phyloP scores from a whole-genome alignment of 1,140 invertebrate genomes.

The Brachionus koreanus region DNA sequence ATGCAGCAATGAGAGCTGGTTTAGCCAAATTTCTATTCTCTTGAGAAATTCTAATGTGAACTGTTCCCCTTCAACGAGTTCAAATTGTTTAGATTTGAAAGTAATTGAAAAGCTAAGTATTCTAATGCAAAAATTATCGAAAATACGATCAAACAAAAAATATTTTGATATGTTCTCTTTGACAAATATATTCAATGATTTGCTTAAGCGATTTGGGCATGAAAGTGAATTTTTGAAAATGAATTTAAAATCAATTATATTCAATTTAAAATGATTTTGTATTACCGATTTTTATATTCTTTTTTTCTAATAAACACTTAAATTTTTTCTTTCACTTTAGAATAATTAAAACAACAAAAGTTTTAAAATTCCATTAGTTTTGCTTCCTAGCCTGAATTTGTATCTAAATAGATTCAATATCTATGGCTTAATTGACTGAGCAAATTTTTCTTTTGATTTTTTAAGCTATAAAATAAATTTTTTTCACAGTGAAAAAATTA shows the following conservation, averaged over 20 bases:
- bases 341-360: too few relatives aligned
- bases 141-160: constrained; percentile 54
- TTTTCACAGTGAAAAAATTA: too few relatives aligned
- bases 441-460: too few relatives aligned
- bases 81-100: constrained; percentile 48
- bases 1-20: constrained; percentile 56
- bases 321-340: too few relatives aligned
- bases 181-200: constrained; percentile 53
- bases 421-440: too few relatives aligned
- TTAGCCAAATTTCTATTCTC: constrained; percentile 54
- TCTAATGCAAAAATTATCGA: constrained; percentile 57
- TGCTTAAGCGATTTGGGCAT: constrained; percentile 50
- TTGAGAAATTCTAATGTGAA: constrained; percentile 49
- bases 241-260: constrained; percentile 56
- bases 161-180: constrained; percentile 58
- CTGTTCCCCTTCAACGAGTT: neutral
- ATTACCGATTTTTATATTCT: neutral
- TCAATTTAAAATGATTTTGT: constrained; percentile 50
- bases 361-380: too few relatives aligned
- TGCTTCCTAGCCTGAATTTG: too few relatives aligned
- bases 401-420: too few relatives aligned
- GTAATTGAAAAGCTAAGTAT: constrained; percentile 56
- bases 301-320: neutral
- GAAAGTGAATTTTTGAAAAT: constrained; percentile 55
- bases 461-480: too few relatives aligned